Conservation (phyloP, 2,888 invertebrate species). For the Erebia ligea region DNA sequence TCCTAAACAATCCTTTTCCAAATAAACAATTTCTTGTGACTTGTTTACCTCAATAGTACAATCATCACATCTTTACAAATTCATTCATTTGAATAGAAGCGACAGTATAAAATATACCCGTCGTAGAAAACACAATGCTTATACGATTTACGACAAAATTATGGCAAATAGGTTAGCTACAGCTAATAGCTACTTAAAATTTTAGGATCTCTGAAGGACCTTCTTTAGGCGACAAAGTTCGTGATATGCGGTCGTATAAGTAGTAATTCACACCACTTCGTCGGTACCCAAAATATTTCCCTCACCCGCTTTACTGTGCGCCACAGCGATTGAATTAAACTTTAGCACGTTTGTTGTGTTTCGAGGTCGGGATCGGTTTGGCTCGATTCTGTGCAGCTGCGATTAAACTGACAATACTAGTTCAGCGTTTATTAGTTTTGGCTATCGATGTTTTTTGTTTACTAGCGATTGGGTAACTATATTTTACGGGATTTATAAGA, state of each 20-base stretch:
- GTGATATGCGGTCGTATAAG: conserved; percentile 80
- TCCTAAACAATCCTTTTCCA: not conserved
- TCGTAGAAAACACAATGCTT: not conserved
- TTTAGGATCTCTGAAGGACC: conserved; percentile 53
- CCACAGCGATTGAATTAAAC: conserved; percentile 79
- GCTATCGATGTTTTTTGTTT: conserved; percentile 51
- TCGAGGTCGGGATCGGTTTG: conserved; percentile 75
- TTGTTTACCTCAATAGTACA: not conserved
- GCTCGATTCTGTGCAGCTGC: conserved; percentile 74
- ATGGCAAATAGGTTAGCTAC: not conserved
- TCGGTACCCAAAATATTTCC: conserved; percentile 43
- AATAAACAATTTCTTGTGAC: not conserved
- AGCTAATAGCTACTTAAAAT: not conserved
- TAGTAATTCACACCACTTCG: conserved; percentile 80
- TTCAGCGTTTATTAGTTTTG: conserved; percentile 73
- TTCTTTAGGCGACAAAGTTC: conserved; percentile 76
- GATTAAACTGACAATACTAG: conserved; percentile 78
- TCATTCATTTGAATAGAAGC: not conserved
- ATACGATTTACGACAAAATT: not conserved
- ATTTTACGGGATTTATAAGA: not conserved
- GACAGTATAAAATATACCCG: not conserved
- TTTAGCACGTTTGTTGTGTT: conserved; percentile 80
- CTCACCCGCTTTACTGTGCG: conserved; percentile 15
- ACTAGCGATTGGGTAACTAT: not conserved
- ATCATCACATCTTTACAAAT: not conserved